Percentiles rank a stretch among this genome's conserved stretches.
phyloP scores from a whole-genome alignment of 1,140 invertebrate species.

The Neocloeon triangulifer region DNA sequence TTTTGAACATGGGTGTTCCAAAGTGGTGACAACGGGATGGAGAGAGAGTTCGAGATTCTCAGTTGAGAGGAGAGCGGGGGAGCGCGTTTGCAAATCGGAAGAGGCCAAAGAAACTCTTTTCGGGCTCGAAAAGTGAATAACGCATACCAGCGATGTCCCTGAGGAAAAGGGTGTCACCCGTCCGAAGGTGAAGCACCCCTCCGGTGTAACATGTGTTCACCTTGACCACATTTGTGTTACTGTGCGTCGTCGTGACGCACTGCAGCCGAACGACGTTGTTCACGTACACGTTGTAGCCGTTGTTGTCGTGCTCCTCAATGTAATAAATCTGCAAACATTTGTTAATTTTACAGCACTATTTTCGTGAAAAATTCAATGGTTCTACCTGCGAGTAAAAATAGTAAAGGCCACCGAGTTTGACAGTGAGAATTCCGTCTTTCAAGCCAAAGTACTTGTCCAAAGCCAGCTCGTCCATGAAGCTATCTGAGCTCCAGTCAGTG shows the following conservation, averaged over 20 bases:
- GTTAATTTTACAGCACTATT: constrained; percentile 4
- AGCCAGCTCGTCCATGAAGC: constrained; percentile 20
- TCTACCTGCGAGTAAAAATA: constrained; percentile 36
- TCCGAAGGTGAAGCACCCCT: constrained; percentile 31
- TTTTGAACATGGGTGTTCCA: no score
- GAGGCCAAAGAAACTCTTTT: constrained; percentile 58
- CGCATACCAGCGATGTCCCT: constrained; percentile 39
- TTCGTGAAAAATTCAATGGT: constrained; percentile 6
- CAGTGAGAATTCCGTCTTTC: constrained; percentile 22
- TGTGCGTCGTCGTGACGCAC: constrained; percentile 27
- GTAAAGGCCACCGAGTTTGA: constrained; percentile 32
- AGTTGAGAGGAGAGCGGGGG: no score
- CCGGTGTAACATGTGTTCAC: constrained; percentile 43
- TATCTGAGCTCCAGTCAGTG: constrained; percentile 22
- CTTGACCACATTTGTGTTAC: constrained; percentile 16
- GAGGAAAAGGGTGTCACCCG: constrained; percentile 35
- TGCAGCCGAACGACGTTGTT: constrained; percentile 24
- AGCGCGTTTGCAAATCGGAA: constrained; percentile 38
- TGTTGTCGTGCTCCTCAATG: constrained; percentile 33
- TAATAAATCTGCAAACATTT: constrained; percentile 26
- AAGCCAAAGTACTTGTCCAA: constrained; percentile 18
- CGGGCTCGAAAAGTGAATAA: constrained; percentile 41
- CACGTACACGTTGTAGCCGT: constrained; percentile 30
- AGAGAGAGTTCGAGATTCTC: no score
- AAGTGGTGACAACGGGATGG: no score